A percentile compares a stretch with the other conserved stretches of the same genome.
Evolutionary conservation across 2,888 invertebrate genomes (phyloP).

Genomic region (Rotaria sp.): DNA sequence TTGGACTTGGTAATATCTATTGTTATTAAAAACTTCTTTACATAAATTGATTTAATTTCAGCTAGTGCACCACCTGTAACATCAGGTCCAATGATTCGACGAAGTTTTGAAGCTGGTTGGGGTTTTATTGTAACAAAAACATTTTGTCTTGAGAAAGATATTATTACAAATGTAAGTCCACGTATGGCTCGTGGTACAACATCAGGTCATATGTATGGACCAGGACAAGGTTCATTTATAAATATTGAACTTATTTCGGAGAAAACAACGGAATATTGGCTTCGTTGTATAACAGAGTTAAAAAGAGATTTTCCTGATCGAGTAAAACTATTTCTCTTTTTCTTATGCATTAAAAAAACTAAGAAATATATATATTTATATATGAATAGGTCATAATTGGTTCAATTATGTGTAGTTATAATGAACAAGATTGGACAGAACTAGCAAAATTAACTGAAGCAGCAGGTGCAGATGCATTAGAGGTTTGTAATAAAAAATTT

Average conservation of each 20-base stretch:
- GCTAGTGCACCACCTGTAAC: conserved; percentile 96
- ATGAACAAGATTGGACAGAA: conserved; percentile 77
- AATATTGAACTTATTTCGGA: conserved; percentile 97
- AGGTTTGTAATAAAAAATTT: conserved; percentile 52
- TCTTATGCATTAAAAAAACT: not conserved
- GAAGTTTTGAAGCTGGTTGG: conserved; percentile 93
- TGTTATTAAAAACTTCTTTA: too few relatives aligned
- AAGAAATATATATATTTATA: not conserved
- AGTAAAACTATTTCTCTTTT: conserved; percentile 56
- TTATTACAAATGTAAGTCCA: conserved; percentile 92
- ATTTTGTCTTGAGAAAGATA: conserved; percentile 84
- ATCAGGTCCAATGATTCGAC: conserved; percentile 81
- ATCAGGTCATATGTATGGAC: conserved; percentile 80
- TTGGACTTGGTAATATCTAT: conserved; percentile 64
- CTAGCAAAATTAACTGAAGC: conserved; percentile 67
- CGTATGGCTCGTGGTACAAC: conserved; percentile 88
- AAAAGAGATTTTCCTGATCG: conserved; percentile 83
- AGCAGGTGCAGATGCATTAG: conserved; percentile 85
- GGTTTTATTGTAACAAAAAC: conserved; percentile 95
- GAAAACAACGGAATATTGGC: conserved; percentile 88
- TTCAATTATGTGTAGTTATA: conserved; percentile 86
- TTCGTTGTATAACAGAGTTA: conserved; percentile 74
- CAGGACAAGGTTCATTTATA: conserved; percentile 88
- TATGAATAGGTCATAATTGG: conserved; percentile 73
- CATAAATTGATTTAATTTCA: not conserved